Conservation (phyloP, 2,113 vertebrate species). For the Scalopus aquaticus region DNA sequence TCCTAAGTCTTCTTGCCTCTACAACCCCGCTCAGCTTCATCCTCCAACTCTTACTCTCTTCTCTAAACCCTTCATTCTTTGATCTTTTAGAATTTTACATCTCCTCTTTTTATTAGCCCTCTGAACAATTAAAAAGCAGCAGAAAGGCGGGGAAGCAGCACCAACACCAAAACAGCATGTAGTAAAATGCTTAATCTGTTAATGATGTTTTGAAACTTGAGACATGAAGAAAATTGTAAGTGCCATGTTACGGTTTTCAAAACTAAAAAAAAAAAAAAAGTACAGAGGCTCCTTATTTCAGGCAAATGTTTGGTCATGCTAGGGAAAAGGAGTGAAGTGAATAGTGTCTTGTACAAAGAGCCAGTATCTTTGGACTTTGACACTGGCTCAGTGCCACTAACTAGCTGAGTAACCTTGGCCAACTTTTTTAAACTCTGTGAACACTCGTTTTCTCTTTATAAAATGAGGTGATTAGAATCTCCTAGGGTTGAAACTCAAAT, state of each 20-base stretch:
- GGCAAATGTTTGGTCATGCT: constrained; percentile 19
- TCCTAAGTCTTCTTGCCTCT: neutral
- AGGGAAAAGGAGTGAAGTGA: constrained; percentile 33
- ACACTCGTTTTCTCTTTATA: constrained; percentile 36
- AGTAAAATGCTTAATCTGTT: constrained; percentile 59
- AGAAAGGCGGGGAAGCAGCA: neutral
- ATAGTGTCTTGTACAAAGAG: neutral
- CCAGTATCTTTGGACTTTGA: constrained; percentile 23
- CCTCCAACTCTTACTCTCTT: neutral
- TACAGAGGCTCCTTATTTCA: constrained; percentile 27
- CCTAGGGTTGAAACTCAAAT: neutral
- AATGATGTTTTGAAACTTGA: constrained; percentile 64
- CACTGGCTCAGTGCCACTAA: constrained; percentile 45
- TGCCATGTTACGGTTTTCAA: neutral
- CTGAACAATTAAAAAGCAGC: constrained; percentile 30
- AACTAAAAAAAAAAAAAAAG: neutral
- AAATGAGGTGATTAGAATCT: constrained; percentile 58
- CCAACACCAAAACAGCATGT: constrained; percentile 51
- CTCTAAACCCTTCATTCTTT: constrained; percentile 3
- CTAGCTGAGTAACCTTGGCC: constrained; percentile 33
- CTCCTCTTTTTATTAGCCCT: neutral
- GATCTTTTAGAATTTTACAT: constrained; percentile 10
- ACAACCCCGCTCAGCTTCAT: neutral
- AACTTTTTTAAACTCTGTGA: constrained; percentile 60
- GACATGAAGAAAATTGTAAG: constrained; percentile 54